phyloP scores from a whole-genome alignment of 2,888 invertebrate species.

The Drosophila imparisetae region DNA sequence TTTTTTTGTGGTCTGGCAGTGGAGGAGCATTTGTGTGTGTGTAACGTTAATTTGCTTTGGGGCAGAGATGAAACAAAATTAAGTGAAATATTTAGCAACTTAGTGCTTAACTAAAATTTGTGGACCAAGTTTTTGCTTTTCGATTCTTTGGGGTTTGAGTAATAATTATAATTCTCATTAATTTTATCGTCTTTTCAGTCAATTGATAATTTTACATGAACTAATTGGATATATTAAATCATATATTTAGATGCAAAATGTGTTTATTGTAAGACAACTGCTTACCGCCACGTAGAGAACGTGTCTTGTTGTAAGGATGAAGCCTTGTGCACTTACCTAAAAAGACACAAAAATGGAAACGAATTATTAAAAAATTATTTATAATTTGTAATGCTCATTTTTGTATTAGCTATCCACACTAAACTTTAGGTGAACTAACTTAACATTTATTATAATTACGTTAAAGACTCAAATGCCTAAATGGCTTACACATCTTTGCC shows the following conservation, averaged over 20 bases:
- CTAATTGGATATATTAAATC: background rate
- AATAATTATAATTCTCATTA: too few relatives aligned
- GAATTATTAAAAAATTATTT: constrained; percentile 29
- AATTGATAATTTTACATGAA: background rate
- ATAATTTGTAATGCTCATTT: background rate
- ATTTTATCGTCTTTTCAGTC: background rate
- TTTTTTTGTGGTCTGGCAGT: constrained; percentile 28
- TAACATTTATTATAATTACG: background rate
- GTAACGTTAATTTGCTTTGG: background rate
- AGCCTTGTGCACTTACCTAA: constrained; percentile 80
- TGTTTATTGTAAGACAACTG: constrained; percentile 47
- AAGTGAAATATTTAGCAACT: too few relatives aligned
- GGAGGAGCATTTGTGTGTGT: background rate
- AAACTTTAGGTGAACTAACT: background rate
- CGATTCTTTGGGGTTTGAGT: background rate
- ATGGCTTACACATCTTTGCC: constrained; percentile 26
- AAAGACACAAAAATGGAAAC: constrained; percentile 52
- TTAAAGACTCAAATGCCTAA: background rate
- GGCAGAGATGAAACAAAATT: background rate
- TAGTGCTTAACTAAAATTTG: constrained; percentile 5
- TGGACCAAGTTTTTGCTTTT: background rate
- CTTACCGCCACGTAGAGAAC: constrained; percentile 71
- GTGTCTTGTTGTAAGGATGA: constrained; percentile 67
- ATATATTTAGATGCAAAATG: constrained; percentile 19
- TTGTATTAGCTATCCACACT: background rate